Evolutionary conservation across 2,113 vertebrate species (phyloP).

Genomic region (Pholis gunnellus): DNA sequence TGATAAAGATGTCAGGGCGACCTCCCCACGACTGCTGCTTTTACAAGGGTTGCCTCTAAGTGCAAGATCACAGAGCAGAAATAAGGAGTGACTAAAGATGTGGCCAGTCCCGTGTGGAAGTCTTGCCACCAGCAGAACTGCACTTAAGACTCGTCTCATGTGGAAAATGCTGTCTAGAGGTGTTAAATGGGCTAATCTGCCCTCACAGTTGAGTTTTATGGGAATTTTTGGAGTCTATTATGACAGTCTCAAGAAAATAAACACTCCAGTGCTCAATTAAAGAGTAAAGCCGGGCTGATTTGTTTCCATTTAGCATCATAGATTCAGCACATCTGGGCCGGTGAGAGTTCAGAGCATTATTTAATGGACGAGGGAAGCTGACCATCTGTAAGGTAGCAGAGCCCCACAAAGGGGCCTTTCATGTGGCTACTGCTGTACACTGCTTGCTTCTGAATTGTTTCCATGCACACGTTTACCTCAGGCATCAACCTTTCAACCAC

Average conservation of each 20-base stretch:
- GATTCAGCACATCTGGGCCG: conserved; percentile 79
- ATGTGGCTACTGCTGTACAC: conserved; percentile 86
- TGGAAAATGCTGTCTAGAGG: conserved; percentile 71
- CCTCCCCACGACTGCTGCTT: conserved; percentile 73
- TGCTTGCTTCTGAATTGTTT: conserved; percentile 82
- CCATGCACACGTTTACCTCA: conserved; percentile 80
- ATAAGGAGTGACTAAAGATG: conserved; percentile 78
- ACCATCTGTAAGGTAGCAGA: conserved; percentile 82
- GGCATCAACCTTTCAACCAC: conserved; percentile 60
- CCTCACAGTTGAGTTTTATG: conserved; percentile 61
- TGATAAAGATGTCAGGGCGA: conserved; percentile 83
- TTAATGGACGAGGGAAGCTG: conserved; percentile 81
- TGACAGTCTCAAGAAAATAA: conserved; percentile 74
- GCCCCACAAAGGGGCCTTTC: conserved; percentile 85
- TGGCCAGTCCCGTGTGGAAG: conserved; percentile 72
- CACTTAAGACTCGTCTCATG: conserved; percentile 77
- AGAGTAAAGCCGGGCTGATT: conserved; percentile 60
- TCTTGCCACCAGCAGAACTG: conserved; percentile 70
- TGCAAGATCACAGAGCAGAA: conserved; percentile 76
- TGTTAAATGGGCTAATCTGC: conserved; percentile 79
- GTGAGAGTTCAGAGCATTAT: conserved; percentile 68
- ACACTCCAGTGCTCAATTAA: conserved; percentile 74
- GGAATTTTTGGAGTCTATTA: conserved; percentile 69
- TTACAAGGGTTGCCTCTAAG: conserved; percentile 72
- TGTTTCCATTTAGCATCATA: conserved; percentile 65